Percentiles rank a stretch among this genome's conserved stretches.
Conservation (phyloP, 2,113 vertebrate genomes). For the Eclectus roratus region DNA sequence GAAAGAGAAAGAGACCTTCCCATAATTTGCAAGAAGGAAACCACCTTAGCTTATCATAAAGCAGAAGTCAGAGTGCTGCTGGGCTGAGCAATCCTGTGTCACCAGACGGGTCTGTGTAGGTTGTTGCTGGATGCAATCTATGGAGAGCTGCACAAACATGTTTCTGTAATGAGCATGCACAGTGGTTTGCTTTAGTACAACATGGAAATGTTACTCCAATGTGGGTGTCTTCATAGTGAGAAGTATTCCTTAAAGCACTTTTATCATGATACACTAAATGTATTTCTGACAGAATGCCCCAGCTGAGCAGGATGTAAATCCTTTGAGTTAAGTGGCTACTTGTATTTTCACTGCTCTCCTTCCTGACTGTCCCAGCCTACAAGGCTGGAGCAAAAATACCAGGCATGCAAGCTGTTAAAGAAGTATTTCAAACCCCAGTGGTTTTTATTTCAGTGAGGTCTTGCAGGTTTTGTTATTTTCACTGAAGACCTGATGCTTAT, state of each 20-base stretch:
- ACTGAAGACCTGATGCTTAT: background rate
- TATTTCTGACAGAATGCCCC: background rate
- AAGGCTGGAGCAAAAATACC: background rate
- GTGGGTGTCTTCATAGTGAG: background rate
- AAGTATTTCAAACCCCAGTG: background rate
- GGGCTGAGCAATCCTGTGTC: background rate
- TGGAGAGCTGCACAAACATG: background rate
- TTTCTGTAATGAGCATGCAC: background rate
- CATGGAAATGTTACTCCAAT: background rate
- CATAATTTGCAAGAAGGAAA: background rate
- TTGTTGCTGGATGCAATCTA: background rate
- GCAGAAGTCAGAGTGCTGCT: background rate
- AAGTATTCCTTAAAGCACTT: background rate
- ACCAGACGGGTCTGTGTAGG: background rate
- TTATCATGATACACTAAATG: background rate
- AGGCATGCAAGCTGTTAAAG: background rate
- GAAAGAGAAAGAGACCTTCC: constrained; percentile 27
- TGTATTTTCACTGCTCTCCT: background rate
- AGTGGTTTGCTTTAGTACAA: background rate
- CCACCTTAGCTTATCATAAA: constrained; percentile 36
- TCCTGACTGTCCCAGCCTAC: background rate
- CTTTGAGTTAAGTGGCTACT: background rate
- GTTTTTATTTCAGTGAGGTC: background rate
- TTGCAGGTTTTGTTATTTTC: background rate
- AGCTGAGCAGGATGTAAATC: background rate